Evolutionary conservation across 2,888 invertebrate species (phyloP).

Genomic region (Catotricha subobsoleta): DNA sequence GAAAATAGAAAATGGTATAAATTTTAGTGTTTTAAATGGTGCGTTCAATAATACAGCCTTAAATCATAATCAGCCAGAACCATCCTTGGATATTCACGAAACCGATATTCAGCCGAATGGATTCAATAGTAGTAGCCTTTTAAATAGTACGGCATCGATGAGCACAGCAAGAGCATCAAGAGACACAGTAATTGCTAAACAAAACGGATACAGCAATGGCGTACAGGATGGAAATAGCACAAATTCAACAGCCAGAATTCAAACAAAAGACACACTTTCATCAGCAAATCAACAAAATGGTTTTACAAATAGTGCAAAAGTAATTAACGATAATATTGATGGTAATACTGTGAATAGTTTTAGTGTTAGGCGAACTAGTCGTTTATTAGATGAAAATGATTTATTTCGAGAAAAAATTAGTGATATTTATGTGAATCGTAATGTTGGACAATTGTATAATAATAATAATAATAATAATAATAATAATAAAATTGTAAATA

Average conservation of each 20-base stretch:
- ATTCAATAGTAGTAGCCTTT: too few species aligned
- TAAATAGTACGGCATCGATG: too few species aligned
- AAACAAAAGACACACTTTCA: too few species aligned
- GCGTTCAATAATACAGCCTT: not conserved
- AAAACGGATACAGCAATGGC: too few species aligned
- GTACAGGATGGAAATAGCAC: too few species aligned
- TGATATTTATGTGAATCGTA: constrained; percentile 14
- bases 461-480: not conserved
- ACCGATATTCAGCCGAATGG: too few species aligned
- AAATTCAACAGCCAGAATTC: too few species aligned
- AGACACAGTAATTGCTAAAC: too few species aligned
- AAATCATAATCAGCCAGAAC: constrained; percentile 3
- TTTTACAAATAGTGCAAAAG: too few species aligned
- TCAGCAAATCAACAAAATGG: too few species aligned
- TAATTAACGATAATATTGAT: not conserved
- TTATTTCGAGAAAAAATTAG: constrained; percentile 11
- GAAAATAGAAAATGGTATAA: constrained; percentile 7
- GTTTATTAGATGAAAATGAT: not conserved
- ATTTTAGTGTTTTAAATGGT: constrained; percentile 2
- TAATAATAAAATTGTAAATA: not conserved
- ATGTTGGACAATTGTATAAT: constrained; percentile 5
- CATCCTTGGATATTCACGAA: not conserved
- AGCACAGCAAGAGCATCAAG: too few species aligned
- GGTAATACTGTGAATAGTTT: not conserved
- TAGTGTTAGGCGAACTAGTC: not conserved